Conservation (phyloP, 2,888 invertebrate species). For the Himalopsyche tibetana region DNA sequence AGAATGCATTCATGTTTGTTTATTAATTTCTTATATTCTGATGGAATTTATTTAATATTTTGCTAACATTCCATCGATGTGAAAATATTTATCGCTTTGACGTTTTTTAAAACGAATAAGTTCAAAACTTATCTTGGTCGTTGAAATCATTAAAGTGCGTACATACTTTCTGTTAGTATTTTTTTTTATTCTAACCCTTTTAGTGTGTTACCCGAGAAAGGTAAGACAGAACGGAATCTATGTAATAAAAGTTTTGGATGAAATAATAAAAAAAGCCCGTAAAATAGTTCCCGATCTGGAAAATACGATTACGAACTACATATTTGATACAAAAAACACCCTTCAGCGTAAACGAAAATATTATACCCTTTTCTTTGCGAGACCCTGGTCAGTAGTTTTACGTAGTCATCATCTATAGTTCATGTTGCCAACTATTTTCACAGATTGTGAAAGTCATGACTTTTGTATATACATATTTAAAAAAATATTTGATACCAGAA, state of each 20-base stretch:
- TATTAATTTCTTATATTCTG: too few species aligned
- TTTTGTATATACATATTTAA: too few species aligned
- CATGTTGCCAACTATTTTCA: too few species aligned
- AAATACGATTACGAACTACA: constrained; percentile 12
- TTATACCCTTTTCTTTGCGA: too few species aligned
- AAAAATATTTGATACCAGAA: too few species aligned
- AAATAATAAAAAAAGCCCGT: constrained; percentile 27
- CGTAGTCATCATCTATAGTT: too few species aligned
- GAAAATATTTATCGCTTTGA: neutral
- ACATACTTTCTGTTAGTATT: neutral
- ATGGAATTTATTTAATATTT: too few species aligned
- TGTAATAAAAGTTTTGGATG: constrained; percentile 29
- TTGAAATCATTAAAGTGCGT: neutral
- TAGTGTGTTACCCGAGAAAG: constrained; percentile 14
- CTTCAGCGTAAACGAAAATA: too few species aligned
- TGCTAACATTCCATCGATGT: too few species aligned
- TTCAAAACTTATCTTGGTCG: neutral
- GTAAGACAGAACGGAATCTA: neutral
- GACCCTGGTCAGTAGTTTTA: too few species aligned
- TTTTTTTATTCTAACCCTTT: constrained; percentile 18
- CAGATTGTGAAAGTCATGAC: too few species aligned
- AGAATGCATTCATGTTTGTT: too few species aligned
- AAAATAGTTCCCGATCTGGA: constrained; percentile 24
- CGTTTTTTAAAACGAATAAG: neutral
- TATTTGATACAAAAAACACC: constrained; percentile 27